These are phyloP conservation scores for Terebella lapidaria DNA, from an alignment of 2,888 invertebrate genomes.

Conservation along the genomic window DNA sequence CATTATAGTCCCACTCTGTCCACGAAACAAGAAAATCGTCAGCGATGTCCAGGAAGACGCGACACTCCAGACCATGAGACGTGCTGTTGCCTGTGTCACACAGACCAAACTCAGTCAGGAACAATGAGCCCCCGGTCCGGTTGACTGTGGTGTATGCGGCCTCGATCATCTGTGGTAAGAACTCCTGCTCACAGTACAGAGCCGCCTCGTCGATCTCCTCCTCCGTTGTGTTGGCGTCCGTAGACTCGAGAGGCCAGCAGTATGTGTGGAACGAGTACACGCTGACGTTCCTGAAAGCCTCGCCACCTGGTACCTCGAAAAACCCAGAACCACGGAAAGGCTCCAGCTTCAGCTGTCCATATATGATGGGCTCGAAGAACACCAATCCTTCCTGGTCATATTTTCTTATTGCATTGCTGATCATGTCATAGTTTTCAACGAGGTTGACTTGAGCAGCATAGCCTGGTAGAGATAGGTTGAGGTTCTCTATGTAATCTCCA, in stretches of 20 bases:
- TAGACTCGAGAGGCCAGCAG: conserved; percentile 28
- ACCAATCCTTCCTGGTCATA: conserved; percentile 27
- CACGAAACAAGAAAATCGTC: conserved; percentile 30
- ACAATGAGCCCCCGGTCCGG: conserved; percentile 25
- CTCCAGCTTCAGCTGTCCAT: conserved; percentile 24
- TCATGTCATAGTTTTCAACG: conserved; percentile 26
- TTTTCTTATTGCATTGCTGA: conserved; percentile 25
- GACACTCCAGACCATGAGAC: conserved; percentile 10
- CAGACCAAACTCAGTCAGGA: conserved; percentile 35
- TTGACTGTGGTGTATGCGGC: conserved; percentile 8
- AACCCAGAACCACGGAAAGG: conserved; percentile 28
- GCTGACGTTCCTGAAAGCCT: conserved; percentile 15
- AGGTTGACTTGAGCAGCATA: conserved; percentile 29
- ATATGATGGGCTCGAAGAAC: conserved; percentile 35
- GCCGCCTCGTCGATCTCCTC: conserved; percentile 19
- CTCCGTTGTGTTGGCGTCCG: conserved; percentile 15
- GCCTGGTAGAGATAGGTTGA: conserved; percentile 27
- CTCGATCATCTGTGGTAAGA: conserved; percentile 17
- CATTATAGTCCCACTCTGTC: conserved; percentile 34
- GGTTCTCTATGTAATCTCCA: conserved; percentile 21
- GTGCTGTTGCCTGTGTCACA: conserved; percentile 21
- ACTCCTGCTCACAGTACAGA: conserved; percentile 20
- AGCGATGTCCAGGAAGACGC: conserved; percentile 21
- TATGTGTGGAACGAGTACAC: conserved; percentile 32
- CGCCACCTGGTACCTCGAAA: conserved; percentile 27